Evolutionary conservation across 2,888 invertebrate genomes (phyloP).

Genomic region (Drosophila ustulata): DNA sequence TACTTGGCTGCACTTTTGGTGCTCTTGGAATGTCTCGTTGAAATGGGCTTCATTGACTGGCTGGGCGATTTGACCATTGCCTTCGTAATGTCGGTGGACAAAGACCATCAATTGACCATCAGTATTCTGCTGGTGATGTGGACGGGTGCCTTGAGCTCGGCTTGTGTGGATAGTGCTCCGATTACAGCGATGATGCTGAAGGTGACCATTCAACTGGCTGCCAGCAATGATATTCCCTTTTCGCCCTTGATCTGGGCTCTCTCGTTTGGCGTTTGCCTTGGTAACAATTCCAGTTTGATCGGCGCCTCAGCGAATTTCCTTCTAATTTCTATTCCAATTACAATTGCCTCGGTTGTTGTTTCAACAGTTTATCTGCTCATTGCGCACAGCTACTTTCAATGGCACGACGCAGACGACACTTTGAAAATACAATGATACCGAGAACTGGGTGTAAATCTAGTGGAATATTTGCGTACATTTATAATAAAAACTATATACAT

Average conservation of each 20-base stretch:
- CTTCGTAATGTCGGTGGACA: not conserved
- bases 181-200: conserved; percentile 1
- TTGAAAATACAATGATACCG: not conserved
- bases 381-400: not conserved
- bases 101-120: not conserved
- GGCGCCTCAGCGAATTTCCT: not conserved
- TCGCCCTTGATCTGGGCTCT: not conserved
- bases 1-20: not conserved
- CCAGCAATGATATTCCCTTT: not conserved
- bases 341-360: not conserved
- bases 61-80: not conserved
- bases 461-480: too few relatives aligned
- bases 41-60: not conserved
- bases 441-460: too few relatives aligned
- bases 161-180: not conserved
- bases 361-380: not conserved
- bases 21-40: not conserved
- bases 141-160: not conserved
- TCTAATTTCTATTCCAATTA: not conserved
- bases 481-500: too few relatives aligned
- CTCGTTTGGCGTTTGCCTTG: not conserved
- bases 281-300: not conserved
- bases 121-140: not conserved
- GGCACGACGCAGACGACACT: not conserved
- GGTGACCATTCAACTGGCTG: not conserved